A percentile compares a stretch with the other conserved stretches of the same genome.
phyloP scores from a whole-genome alignment of 2,797 vertebrate species.

The Dallia pectoralis region DNA sequence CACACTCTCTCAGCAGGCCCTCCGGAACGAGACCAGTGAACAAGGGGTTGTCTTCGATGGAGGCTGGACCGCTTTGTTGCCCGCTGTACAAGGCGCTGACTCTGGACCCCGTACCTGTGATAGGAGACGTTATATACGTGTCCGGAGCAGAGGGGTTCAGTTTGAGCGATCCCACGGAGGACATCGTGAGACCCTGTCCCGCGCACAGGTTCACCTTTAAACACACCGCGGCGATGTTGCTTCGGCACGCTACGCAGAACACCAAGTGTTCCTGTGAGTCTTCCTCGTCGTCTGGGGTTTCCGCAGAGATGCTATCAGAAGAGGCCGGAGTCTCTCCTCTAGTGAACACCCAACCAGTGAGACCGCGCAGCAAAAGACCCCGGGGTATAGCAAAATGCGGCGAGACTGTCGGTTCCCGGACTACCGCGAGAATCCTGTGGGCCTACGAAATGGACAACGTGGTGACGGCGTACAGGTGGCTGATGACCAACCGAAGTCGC shows the following conservation, averaged over 20 bases:
- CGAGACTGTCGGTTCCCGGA: background rate
- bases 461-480: background rate
- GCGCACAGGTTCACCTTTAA: background rate
- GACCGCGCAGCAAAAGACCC: background rate
- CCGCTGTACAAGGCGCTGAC: background rate
- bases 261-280: background rate
- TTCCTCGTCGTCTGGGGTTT: background rate
- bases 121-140: background rate
- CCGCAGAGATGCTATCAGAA: background rate
- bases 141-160: background rate
- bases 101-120: slow-evolving; percentile 7
- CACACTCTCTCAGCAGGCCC: background rate
- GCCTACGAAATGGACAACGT: background rate
- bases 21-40: background rate
- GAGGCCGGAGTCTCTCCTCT: background rate
- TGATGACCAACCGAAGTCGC: background rate
- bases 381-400: background rate
- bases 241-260: background rate
- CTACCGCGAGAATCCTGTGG: background rate
- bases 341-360: background rate
- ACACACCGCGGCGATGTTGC: background rate
- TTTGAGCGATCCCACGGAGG: background rate
- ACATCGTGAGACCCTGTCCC: background rate
- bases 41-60: background rate
- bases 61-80: background rate